phyloP scores from a whole-genome alignment of 2,113 vertebrate genomes.

The Cercocebus atys region DNA sequence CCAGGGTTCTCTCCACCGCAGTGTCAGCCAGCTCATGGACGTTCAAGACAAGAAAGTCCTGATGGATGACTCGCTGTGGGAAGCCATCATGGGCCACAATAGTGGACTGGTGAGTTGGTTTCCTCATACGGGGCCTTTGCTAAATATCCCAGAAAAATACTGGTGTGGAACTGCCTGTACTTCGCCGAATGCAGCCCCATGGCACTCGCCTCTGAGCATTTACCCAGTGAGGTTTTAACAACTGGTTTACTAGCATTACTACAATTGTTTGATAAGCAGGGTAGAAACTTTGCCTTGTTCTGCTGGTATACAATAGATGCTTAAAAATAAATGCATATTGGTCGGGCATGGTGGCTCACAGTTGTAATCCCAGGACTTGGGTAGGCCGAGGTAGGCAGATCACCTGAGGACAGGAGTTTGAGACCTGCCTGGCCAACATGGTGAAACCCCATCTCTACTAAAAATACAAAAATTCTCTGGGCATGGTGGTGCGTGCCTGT shows the following conservation, averaged over 20 bases:
- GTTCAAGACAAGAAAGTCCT: constrained; percentile 90
- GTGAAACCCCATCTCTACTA: no score
- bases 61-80: constrained; percentile 89
- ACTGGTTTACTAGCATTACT: neutral
- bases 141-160: fast-evolving
- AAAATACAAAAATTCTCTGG: no score
- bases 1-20: constrained; percentile 89
- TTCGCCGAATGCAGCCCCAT: fast-evolving
- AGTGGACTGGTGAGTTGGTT: constrained; percentile 89
- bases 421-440: no score
- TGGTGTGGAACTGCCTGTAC: neutral
- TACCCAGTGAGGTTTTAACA: fast-evolving
- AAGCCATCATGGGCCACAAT: constrained; percentile 88
- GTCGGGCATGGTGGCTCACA: no score
- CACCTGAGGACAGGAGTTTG: no score
- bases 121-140: no score
- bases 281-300: neutral
- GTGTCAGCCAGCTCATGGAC: constrained; percentile 92
- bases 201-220: neutral
- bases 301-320: neutral
- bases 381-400: no score
- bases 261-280: neutral
- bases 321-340: neutral
- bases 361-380: no score
- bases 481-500: no score